A percentile compares a stretch with the other conserved stretches of the same genome.
Conservation (phyloP, 1,140 invertebrate species). For the Scaptomyza hsui region DNA sequence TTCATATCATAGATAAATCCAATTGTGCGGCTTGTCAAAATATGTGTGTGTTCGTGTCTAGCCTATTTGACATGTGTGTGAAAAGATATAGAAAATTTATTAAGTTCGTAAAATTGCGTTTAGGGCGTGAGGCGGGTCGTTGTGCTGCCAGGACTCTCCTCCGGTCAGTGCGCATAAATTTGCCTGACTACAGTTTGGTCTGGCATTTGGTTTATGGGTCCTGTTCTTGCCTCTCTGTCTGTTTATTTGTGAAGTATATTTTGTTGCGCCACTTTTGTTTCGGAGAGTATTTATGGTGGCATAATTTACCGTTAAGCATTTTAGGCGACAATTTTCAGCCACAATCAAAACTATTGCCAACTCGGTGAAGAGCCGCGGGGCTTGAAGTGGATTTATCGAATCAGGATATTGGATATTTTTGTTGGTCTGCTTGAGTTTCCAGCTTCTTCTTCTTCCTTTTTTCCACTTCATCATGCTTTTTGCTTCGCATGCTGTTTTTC, state of each 20-base stretch:
- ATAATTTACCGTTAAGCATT: constrained; percentile 79
- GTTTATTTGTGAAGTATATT: constrained; percentile 73
- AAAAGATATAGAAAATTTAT: constrained; percentile 81
- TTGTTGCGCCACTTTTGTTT: constrained; percentile 40
- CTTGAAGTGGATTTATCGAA: constrained; percentile 57
- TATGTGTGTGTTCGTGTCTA: constrained; percentile 21
- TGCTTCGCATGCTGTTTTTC: constrained; percentile 8
- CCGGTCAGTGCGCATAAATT: constrained; percentile 63
- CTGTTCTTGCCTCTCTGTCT: constrained; percentile 32
- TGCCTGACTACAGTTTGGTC: constrained; percentile 36
- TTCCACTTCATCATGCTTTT: not conserved
- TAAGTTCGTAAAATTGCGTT: constrained; percentile 76
- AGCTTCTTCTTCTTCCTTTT: no score
- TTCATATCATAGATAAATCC: constrained; percentile 72
- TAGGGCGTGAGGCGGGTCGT: constrained; percentile 21
- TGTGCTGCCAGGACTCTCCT: constrained; percentile 21
- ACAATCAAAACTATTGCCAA: constrained; percentile 66
- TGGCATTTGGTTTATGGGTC: constrained; percentile 32
- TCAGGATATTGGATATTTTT: constrained; percentile 75
- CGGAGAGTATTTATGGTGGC: constrained; percentile 66
- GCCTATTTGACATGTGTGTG: constrained; percentile 19
- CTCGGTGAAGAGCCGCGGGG: not conserved
- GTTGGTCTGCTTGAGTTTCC: constrained; percentile 36
- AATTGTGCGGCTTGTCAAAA: constrained; percentile 78
- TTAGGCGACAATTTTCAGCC: constrained; percentile 71